These are phyloP conservation scores for Tanytarsus gracilentus DNA, from an alignment of 2,888 invertebrate species.

Conservation along the genomic window DNA sequence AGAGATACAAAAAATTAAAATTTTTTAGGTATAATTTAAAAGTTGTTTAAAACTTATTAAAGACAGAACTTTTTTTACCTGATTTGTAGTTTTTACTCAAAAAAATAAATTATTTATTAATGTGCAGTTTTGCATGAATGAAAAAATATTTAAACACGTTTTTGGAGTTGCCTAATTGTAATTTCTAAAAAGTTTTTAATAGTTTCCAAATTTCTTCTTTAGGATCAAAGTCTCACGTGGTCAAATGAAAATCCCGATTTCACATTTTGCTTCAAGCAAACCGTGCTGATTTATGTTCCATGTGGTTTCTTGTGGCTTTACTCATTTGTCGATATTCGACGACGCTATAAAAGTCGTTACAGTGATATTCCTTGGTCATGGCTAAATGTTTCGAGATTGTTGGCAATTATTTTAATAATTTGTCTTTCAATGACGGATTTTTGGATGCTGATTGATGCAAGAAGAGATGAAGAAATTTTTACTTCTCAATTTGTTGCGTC, in stretches of 20 bases:
- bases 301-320: constrained; percentile 56
- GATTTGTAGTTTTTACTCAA: too few relatives aligned
- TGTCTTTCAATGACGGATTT: constrained; percentile 42
- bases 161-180: too few relatives aligned
- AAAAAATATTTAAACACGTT: too few relatives aligned
- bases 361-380: constrained; percentile 50
- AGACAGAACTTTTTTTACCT: too few relatives aligned
- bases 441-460: constrained; percentile 44
- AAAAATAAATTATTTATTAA: too few relatives aligned
- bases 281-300: constrained; percentile 61
- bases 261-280: constrained; percentile 64
- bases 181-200: too few relatives aligned
- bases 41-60: too few relatives aligned
- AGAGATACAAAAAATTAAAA: too few relatives aligned
- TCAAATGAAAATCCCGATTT: constrained; percentile 54
- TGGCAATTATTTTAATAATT: background rate
- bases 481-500: constrained; percentile 27
- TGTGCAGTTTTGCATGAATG: too few relatives aligned
- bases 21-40: too few relatives aligned
- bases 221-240: constrained; percentile 57
- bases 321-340: constrained; percentile 49
- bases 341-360: constrained; percentile 48
- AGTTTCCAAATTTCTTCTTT: background rate
- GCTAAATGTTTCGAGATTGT: constrained; percentile 46
- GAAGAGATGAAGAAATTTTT: constrained; percentile 42